A percentile compares a stretch with the other conserved stretches of the same genome.
phyloP scores from a whole-genome alignment of 1,140 invertebrate species.

The Dendroctonus ponderosae region DNA sequence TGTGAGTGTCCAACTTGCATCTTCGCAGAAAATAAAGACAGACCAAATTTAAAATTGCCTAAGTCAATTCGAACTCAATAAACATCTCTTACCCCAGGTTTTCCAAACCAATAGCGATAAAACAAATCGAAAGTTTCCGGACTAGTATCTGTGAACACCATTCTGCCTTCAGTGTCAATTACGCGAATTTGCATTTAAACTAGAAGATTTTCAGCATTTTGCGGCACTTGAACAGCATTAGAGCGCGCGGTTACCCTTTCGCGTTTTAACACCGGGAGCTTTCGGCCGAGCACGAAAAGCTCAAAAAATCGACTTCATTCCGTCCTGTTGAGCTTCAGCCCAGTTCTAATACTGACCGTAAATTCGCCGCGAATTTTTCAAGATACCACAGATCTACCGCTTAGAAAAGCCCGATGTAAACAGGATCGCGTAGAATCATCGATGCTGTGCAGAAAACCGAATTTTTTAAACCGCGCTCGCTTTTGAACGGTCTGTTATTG shows the following conservation, averaged over 20 bases:
- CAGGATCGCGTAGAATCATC: constrained; percentile 2
- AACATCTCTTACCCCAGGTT: constrained; percentile 7
- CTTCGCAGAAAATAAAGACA: too few species aligned
- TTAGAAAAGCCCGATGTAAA: constrained; percentile 29
- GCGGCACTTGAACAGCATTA: not conserved
- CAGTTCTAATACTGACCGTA: constrained; percentile 25
- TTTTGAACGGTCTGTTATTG: too few species aligned
- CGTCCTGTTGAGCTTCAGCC: constrained; percentile 17
- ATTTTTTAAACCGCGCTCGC: too few species aligned
- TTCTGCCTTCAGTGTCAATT: not conserved
- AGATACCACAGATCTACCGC: constrained; percentile 24
- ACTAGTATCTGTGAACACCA: constrained; percentile 4
- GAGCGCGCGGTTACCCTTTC: not conserved
- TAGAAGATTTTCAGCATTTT: not conserved
- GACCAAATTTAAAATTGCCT: too few species aligned
- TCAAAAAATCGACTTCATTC: not conserved
- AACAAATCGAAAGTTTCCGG: constrained; percentile 22
- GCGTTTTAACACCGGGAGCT: too few species aligned
- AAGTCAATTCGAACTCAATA: too few species aligned
- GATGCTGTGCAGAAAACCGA: too few species aligned
- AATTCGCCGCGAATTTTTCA: constrained; percentile 30
- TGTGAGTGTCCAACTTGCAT: too few species aligned
- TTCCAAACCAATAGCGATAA: constrained; percentile 23
- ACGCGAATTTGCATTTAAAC: too few species aligned
- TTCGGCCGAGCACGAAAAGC: too few species aligned